Percentiles rank a stretch among this genome's conserved stretches.
Conservation (phyloP, 2,888 invertebrate species). For the Dicroscelio sp. region DNA sequence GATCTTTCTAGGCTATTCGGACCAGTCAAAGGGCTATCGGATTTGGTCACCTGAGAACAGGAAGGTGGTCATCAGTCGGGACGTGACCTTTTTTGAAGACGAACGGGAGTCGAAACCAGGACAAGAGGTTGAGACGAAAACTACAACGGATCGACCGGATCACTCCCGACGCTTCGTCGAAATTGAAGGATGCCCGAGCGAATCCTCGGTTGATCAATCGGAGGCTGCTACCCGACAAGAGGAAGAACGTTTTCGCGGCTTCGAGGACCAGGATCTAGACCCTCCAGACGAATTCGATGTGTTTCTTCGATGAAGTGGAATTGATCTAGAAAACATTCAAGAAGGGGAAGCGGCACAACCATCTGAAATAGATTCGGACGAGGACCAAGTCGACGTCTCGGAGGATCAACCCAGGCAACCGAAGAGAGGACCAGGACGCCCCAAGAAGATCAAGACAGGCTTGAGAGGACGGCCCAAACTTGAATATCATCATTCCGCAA, state of each 20-base stretch:
- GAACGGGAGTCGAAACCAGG: not conserved
- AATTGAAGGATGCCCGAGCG: not conserved
- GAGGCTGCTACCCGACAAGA: not conserved
- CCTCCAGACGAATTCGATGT: not conserved
- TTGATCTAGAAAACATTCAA: not conserved
- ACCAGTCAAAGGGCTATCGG: slow-evolving; percentile 19
- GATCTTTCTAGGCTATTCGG: slow-evolving; percentile 9
- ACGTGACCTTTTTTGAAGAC: not conserved
- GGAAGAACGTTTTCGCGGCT: not conserved
- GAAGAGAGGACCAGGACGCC: not conserved
- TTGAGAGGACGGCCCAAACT: not conserved
- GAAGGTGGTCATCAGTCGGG: slow-evolving; percentile 8
- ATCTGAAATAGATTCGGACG: not conserved
- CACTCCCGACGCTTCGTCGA: not conserved
- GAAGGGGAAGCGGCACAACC: not conserved
- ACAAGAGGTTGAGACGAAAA: not conserved
- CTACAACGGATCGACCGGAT: not conserved
- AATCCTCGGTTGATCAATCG: not conserved
- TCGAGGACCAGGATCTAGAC: not conserved
- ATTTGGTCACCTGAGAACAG: not conserved
- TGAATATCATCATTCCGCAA: not conserved
- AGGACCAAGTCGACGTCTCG: not conserved
- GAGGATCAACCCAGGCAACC: not conserved
- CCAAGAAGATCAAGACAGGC: not conserved
- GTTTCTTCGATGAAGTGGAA: not conserved